Evolutionary conservation across 2,797 vertebrate species (phyloP).

Genomic region (Neostethus bicornis): DNA sequence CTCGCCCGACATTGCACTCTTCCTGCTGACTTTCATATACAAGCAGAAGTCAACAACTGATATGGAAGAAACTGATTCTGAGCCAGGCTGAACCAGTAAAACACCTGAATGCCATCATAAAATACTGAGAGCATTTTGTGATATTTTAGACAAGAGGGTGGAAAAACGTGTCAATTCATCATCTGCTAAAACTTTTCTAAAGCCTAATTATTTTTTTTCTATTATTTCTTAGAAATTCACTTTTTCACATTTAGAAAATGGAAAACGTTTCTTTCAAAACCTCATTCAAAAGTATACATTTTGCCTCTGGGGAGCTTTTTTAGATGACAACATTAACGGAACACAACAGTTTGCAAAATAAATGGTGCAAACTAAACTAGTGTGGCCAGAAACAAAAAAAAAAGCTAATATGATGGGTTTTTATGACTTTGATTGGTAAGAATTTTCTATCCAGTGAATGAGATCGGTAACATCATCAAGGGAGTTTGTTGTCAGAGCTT

Average conservation of each 20-base stretch:
- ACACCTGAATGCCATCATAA: constrained; percentile 22
- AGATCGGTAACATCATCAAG: constrained; percentile 11
- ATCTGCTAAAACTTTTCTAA: constrained; percentile 29
- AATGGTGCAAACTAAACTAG: constrained; percentile 51
- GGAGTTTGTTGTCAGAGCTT: constrained; percentile 12
- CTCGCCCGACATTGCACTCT: constrained; percentile 94
- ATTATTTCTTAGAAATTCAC: constrained; percentile 32
- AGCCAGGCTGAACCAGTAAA: constrained; percentile 68
- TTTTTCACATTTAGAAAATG: constrained; percentile 33
- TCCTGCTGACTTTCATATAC: constrained; percentile 95
- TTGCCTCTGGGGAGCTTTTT: constrained; percentile 41
- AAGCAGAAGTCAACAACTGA: constrained; percentile 78
- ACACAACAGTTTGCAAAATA: no score
- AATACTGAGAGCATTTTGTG: constrained; percentile 5
- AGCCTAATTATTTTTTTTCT: constrained; percentile 17
- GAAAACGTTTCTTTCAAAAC: constrained; percentile 22
- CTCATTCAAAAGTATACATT: constrained; percentile 37
- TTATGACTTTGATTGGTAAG: constrained; percentile 4
- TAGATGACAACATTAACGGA: constrained; percentile 50
- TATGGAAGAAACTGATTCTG: constrained; percentile 55
- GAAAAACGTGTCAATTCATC: constrained; percentile 33
- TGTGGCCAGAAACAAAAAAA: constrained; percentile 23
- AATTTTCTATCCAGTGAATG: constrained; percentile 12
- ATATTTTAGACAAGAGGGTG: constrained; percentile 13
- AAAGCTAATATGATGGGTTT: constrained; percentile 18